Conservation (phyloP, 2,797 vertebrate species). For the Cottoperca gobio region DNA sequence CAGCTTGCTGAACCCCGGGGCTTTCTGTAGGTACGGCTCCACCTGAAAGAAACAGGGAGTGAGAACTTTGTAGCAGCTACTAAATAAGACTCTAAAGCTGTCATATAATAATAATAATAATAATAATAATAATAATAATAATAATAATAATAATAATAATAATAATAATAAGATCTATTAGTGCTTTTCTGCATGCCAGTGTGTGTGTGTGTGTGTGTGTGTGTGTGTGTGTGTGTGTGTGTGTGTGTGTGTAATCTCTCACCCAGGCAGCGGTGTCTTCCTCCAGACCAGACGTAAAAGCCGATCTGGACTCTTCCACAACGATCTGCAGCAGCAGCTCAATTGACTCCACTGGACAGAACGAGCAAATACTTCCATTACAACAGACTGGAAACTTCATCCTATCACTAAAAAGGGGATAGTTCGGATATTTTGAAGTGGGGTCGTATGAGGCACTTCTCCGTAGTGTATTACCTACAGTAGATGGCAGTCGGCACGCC, state of each 20-base stretch:
- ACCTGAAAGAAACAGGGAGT: slow-evolving; percentile 66
- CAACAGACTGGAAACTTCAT: neutral
- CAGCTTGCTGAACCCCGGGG: slow-evolving; percentile 80
- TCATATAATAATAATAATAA: neutral
- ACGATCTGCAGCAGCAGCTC: slow-evolving; percentile 84
- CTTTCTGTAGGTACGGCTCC: slow-evolving; percentile 75
- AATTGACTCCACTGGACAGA: slow-evolving; percentile 76
- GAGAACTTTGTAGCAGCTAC: neutral
- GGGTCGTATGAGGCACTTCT: no score
- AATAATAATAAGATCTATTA: neutral
- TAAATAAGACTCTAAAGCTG: neutral
- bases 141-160: no score
- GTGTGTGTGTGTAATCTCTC: slow-evolving; percentile 31
- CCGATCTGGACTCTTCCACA: slow-evolving; percentile 67
- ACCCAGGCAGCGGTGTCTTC: slow-evolving; percentile 72
- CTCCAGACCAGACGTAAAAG: slow-evolving; percentile 52
- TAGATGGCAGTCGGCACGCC: no score
- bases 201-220: neutral
- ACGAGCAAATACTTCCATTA: slow-evolving; percentile 8
- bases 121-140: no score
- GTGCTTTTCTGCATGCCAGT: neutral
- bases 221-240: neutral
- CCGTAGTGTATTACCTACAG: no score
- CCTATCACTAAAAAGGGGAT: neutral
- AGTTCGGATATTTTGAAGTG: no score